Evolutionary conservation across 2,797 vertebrate genomes (phyloP).

Genomic region (Rachycentron canadum): DNA sequence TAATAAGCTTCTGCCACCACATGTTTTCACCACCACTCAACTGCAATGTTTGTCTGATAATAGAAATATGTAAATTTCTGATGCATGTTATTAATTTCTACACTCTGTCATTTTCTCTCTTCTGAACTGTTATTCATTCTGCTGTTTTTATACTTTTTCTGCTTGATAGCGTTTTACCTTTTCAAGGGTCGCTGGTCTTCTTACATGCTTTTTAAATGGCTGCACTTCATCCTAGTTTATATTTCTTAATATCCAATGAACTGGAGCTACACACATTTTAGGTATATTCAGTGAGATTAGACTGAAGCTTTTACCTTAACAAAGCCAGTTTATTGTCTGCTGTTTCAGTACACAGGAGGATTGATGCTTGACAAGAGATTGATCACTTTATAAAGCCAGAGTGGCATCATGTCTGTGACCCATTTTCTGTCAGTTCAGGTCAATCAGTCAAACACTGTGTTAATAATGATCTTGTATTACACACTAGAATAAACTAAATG

Average conservation of each 20-base stretch:
- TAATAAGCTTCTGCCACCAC: constrained; percentile 45
- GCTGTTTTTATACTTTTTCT: constrained; percentile 36
- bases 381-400: constrained; percentile 47
- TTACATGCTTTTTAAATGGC: not conserved
- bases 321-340: not conserved
- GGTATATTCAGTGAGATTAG: not conserved
- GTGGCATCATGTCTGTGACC: constrained; percentile 33
- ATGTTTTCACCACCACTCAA: constrained; percentile 34
- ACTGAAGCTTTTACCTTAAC: not conserved
- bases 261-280: constrained; percentile 13
- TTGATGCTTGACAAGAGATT: constrained; percentile 14
- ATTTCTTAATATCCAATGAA: constrained; percentile 1
- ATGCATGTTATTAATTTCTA: constrained; percentile 25
- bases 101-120: constrained; percentile 31
- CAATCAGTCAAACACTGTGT: constrained; percentile 18
- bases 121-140: constrained; percentile 19
- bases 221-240: not conserved
- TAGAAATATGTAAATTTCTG: constrained; percentile 52
- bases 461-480: constrained; percentile 12
- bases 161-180: constrained; percentile 38
- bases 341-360: constrained; percentile 13
- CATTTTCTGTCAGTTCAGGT: constrained; percentile 35
- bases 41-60: constrained; percentile 44
- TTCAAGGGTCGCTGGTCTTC: constrained; percentile 24
- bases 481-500: not conserved